phyloP scores from a whole-genome alignment of 2,797 vertebrate species.

The Heliangelus exortis region DNA sequence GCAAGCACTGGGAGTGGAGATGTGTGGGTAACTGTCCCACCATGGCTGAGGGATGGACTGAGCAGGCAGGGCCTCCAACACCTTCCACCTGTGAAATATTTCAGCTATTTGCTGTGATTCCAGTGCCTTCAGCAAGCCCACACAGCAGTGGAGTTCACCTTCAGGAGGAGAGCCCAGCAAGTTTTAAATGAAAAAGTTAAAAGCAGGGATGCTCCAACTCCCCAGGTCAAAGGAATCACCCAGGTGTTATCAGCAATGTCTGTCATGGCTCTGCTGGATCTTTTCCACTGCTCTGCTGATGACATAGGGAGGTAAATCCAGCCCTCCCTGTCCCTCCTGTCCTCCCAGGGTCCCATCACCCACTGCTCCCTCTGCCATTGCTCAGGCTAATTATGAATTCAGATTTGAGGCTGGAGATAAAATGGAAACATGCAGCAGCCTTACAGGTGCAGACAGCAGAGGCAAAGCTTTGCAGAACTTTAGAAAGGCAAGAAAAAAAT shows the following conservation, averaged over 20 bases:
- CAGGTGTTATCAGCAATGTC: accelerated
- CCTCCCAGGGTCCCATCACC: background rate
- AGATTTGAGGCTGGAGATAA: background rate
- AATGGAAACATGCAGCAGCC: background rate
- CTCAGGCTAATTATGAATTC: background rate
- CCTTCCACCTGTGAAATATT: background rate
- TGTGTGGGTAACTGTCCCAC: no score
- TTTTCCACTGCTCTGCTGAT: accelerated
- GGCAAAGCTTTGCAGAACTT: background rate
- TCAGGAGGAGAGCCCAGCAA: background rate
- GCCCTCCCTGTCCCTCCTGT: background rate
- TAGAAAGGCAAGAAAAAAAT: background rate
- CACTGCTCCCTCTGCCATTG: background rate
- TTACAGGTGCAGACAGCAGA: background rate
- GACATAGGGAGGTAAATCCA: accelerated
- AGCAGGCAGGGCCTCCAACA: no score
- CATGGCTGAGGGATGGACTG: no score
- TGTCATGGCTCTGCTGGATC: background rate
- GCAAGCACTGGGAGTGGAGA: no score
- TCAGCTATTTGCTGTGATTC: background rate
- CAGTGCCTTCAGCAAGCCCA: background rate
- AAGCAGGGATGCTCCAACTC: background rate
- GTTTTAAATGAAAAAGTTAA: background rate
- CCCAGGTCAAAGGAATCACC: no score
- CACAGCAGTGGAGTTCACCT: no score